Evolutionary conservation across 2,797 vertebrate species (phyloP), one percentile per base, ranked within the genome.

Genomic region (Arctocebus calabarensis): DNA sequence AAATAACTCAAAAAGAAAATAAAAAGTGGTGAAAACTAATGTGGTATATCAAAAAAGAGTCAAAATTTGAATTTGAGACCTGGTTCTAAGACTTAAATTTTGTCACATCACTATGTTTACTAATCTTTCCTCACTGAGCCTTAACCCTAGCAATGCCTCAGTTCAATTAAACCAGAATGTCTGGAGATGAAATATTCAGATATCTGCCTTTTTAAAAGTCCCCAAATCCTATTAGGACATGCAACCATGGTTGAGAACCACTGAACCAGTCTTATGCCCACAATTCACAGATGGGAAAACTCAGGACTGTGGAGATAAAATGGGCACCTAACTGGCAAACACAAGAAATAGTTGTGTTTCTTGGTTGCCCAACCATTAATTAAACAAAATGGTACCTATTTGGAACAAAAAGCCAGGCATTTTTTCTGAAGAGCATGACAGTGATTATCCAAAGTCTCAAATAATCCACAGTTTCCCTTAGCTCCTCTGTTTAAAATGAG

Each of bases 101-200:
- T 88, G 20, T 29, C 34, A 45, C 22, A 2, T 83, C 29, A 66
- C 32, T 92, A 17, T 16, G 27, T 85, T 57, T 52, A 93, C 62
- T 70, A 29, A 84, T 70, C 75, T 89, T 32, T 86, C n/a, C 23
- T 78, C 37, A 61, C 25, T 68, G 62, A 91, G 25, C 11, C 32
- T 7, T 45, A 84, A 34, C 23, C 55, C 61, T 84, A 45, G 13
- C 37, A 23, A 61, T 3, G 85, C 59, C 52, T 61, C 22, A 62
- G 17, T 83, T 95, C 75, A 86, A 64, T 87, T 93, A 87, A 94
- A 81, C 68, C 29, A 68, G 57, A 78, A 45, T 71, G 32, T 92
- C 61, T 74, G 17, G 20, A 94, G 20, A 61, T 37, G 40, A 61
- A 14, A 94, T 68, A 94, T 68, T 74, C 62, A 59, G 40, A 23